Percentiles rank a stretch among this genome's conserved stretches.
These are phyloP conservation scores for Microctonus brassicae DNA, from an alignment of 2,888 invertebrate species.

Conservation along the genomic window DNA sequence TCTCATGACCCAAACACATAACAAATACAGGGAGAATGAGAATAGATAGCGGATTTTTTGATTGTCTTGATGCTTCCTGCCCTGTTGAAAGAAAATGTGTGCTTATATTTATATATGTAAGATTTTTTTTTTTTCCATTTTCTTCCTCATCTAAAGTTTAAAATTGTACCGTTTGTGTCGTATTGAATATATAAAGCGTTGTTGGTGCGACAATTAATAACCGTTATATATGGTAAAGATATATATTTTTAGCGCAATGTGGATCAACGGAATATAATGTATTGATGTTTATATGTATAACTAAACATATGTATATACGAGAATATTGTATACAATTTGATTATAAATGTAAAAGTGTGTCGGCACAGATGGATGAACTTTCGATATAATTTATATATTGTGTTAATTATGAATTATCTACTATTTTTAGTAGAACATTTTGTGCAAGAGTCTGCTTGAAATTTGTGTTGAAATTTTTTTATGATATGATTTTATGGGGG, in stretches of 20 bases:
- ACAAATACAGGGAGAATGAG: constrained; percentile 28
- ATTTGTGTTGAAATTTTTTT: too few species aligned
- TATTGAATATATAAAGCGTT: constrained; percentile 10
- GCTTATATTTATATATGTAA: neutral
- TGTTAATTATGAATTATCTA: too few species aligned
- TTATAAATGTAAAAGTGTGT: neutral
- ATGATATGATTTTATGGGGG: too few species aligned
- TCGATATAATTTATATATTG: too few species aligned
- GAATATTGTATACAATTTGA: constrained; percentile 1
- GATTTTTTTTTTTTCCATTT: neutral
- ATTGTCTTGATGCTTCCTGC: constrained; percentile 27
- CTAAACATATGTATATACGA: neutral
- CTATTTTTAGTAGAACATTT: too few species aligned
- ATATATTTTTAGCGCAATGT: constrained; percentile 28
- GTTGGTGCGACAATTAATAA: constrained; percentile 34
- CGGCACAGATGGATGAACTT: too few species aligned
- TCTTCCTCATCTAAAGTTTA: neutral
- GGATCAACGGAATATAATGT: constrained; percentile 20
- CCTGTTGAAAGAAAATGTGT: constrained; percentile 6
- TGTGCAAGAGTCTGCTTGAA: too few species aligned
- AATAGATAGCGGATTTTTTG: constrained; percentile 38
- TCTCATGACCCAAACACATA: constrained; percentile 23
- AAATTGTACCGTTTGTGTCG: constrained; percentile 12
- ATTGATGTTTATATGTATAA: neutral
- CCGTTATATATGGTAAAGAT: constrained; percentile 36